Conservation (phyloP, 2,113 vertebrate genomes). For the Mesitornis unicolor region DNA sequence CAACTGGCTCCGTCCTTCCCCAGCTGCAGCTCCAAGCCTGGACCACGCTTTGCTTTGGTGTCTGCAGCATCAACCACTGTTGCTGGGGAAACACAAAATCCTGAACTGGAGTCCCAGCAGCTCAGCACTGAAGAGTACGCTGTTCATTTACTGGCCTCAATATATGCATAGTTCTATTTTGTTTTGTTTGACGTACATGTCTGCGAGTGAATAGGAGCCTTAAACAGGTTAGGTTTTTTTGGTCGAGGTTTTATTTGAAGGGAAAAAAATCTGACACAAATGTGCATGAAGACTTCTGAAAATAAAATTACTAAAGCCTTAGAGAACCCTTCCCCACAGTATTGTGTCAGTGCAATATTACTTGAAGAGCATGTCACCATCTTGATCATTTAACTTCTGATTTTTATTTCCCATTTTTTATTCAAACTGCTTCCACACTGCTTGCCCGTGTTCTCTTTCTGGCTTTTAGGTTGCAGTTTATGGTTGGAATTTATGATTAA, state of each 20-base stretch:
- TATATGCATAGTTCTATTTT: background rate
- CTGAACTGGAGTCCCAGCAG: background rate
- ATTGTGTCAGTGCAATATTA: background rate
- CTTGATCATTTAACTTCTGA: background rate
- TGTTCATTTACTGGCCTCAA: background rate
- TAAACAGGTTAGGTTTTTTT: background rate
- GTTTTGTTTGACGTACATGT: background rate
- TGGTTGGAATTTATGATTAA: background rate
- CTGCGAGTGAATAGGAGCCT: background rate
- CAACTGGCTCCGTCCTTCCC: background rate
- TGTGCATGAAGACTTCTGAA: background rate
- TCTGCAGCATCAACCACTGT: background rate
- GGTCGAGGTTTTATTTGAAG: background rate
- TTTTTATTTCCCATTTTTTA: background rate
- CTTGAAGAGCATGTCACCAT: background rate
- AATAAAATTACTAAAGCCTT: background rate
- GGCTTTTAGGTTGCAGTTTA: background rate
- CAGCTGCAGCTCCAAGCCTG: background rate
- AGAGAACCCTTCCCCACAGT: background rate
- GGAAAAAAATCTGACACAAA: background rate
- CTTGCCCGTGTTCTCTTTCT: background rate
- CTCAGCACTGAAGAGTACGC: background rate
- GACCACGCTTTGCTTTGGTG: rapidly evolving
- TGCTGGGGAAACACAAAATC: background rate
- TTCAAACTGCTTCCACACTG: background rate